A percentile compares a stretch with the other conserved stretches of the same genome.
Conservation (phyloP, 2,888 invertebrate genomes). For the Ophion slaviceki region DNA sequence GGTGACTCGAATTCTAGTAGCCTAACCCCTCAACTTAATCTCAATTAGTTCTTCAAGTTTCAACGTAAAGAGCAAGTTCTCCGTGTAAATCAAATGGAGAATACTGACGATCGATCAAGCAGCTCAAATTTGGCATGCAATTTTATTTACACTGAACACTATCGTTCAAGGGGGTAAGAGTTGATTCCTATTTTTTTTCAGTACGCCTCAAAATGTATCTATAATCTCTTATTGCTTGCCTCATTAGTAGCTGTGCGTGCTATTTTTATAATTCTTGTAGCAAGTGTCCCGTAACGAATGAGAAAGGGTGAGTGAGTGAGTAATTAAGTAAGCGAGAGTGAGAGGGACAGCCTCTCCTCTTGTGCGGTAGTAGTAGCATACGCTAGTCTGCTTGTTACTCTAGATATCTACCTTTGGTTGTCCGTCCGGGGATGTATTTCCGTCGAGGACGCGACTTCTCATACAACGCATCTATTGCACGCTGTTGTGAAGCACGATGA, state of each 20-base stretch:
- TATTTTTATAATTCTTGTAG: constrained; percentile 63
- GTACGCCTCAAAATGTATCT: not conserved
- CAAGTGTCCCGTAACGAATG: constrained; percentile 34
- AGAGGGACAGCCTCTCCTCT: not conserved
- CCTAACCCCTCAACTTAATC: too few species aligned
- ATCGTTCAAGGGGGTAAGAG: not conserved
- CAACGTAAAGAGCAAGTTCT: too few species aligned
- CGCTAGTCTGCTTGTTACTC: constrained; percentile 5
- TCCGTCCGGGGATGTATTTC: constrained; percentile 53
- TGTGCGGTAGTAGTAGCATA: not conserved
- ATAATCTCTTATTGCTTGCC: constrained; percentile 19
- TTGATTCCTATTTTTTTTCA: not conserved
- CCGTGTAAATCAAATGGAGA: too few species aligned
- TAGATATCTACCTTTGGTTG: constrained; percentile 13
- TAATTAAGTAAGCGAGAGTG: not conserved
- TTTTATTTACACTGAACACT: not conserved
- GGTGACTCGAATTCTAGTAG: too few species aligned
- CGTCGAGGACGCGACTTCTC: constrained; percentile 56
- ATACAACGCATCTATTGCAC: constrained; percentile 23
- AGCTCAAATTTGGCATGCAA: too few species aligned
- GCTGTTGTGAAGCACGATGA: constrained; percentile 26
- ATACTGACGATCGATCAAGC: too few species aligned
- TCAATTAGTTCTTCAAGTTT: not conserved
- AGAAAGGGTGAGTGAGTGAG: not conserved
- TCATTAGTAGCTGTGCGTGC: constrained; percentile 37